Evolutionary conservation across 1,140 invertebrate species (phyloP).

Genomic region (Saccostrea glomerata): DNA sequence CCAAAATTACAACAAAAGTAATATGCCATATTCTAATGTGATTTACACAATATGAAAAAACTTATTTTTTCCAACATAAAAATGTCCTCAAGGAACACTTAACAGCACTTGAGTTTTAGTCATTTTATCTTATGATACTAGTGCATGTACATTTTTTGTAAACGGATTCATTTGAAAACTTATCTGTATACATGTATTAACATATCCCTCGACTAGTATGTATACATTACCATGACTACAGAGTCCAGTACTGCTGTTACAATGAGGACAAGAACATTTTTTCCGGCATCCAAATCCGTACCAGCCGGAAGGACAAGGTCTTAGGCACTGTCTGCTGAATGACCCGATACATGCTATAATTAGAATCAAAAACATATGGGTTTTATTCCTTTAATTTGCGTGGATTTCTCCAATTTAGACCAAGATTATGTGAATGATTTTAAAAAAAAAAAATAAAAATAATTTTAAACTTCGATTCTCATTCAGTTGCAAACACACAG

Average conservation of each 20-base stretch:
- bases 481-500: neutral
- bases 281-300: neutral
- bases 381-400: neutral
- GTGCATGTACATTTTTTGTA: too few species aligned
- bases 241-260: neutral
- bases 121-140: too few species aligned
- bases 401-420: neutral
- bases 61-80: too few species aligned
- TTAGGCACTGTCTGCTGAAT: neutral
- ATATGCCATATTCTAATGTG: too few species aligned
- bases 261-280: neutral
- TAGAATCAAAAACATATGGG: neutral
- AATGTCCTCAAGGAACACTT: too few species aligned
- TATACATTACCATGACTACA: neutral
- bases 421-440: neutral
- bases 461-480: neutral
- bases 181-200: neutral
- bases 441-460: neutral
- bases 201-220: neutral
- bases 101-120: too few species aligned
- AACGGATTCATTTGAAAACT: neutral
- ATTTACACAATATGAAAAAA: too few species aligned
- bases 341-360: neutral
- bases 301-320: neutral
- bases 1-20: too few species aligned